A percentile compares a stretch with the other conserved stretches of the same genome.
Conservation (phyloP, 2,113 vertebrate species). For the Uria lomvia region DNA sequence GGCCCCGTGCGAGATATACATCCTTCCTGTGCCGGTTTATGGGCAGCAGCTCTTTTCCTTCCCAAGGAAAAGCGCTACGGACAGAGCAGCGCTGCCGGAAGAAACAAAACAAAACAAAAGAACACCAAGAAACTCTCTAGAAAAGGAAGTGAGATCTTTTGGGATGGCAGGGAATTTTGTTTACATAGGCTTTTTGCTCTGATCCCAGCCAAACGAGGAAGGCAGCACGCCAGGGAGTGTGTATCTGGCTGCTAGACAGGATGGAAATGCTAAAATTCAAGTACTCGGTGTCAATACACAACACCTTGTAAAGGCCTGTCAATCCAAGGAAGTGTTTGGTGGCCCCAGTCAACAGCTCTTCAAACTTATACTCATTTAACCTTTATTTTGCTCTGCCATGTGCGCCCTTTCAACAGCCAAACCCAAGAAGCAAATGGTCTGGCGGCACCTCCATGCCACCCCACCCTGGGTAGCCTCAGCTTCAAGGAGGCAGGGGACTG, state of each 20-base stretch:
- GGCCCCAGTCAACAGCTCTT: fast-evolving
- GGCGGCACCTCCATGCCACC: background rate
- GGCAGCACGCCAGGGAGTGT: background rate
- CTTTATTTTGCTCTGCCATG: background rate
- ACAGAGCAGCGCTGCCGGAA: background rate
- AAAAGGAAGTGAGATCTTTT: background rate
- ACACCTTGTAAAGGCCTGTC: background rate
- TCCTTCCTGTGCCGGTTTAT: background rate
- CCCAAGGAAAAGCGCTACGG: background rate
- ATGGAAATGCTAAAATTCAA: background rate
- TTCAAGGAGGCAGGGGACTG: background rate
- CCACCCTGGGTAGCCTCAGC: background rate
- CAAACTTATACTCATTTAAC: background rate
- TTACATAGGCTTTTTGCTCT: background rate
- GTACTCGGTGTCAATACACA: background rate
- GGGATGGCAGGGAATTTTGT: background rate
- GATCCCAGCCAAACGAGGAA: background rate
- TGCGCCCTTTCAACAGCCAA: background rate
- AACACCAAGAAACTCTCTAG: background rate
- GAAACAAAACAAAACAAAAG: background rate
- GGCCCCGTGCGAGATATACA: background rate
- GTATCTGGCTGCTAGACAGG: background rate
- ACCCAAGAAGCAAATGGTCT: background rate
- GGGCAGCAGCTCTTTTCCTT: background rate
- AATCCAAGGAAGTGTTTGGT: background rate